Percentiles rank a stretch among this genome's conserved stretches.
phyloP scores from a whole-genome alignment of 2,113 vertebrate species.

The Patagioenas fasciata region DNA sequence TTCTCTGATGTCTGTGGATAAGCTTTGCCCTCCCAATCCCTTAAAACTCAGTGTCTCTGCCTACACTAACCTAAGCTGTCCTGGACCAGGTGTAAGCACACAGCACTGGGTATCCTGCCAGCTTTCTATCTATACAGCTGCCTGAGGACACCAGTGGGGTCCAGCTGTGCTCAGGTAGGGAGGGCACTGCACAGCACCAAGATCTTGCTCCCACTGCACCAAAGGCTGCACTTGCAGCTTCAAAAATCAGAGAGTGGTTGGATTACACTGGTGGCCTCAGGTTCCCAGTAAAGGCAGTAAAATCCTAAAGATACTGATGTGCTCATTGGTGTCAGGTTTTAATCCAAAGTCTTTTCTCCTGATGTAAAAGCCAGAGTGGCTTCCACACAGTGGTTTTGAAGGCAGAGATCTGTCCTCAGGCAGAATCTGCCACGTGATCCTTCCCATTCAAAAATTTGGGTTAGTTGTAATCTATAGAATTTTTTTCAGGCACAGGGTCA shows the following conservation, averaged over 20 bases:
- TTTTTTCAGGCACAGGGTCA: neutral
- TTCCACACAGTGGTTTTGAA: neutral
- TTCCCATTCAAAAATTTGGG: neutral
- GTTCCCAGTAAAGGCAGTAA: neutral
- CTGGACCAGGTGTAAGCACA: neutral
- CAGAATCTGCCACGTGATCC: neutral
- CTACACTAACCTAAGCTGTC: neutral
- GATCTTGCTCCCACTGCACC: rapidly evolving
- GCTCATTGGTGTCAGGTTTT: neutral
- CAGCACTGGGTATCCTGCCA: neutral
- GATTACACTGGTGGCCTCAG: neutral
- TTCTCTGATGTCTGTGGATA: neutral
- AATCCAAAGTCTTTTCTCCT: neutral
- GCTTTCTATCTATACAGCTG: neutral
- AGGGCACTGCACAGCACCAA: rapidly evolving
- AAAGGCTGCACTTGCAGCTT: neutral
- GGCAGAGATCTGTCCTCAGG: neutral
- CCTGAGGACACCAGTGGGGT: rapidly evolving
- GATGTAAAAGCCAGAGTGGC: neutral
- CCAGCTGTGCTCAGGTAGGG: rapidly evolving
- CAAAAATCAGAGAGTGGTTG: neutral
- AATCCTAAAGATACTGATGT: neutral
- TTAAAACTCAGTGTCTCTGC: neutral
- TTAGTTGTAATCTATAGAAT: neutral
- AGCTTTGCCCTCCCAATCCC: neutral